phyloP scores from a whole-genome alignment of 1,140 invertebrate species.

The Phymastichus coffea region DNA sequence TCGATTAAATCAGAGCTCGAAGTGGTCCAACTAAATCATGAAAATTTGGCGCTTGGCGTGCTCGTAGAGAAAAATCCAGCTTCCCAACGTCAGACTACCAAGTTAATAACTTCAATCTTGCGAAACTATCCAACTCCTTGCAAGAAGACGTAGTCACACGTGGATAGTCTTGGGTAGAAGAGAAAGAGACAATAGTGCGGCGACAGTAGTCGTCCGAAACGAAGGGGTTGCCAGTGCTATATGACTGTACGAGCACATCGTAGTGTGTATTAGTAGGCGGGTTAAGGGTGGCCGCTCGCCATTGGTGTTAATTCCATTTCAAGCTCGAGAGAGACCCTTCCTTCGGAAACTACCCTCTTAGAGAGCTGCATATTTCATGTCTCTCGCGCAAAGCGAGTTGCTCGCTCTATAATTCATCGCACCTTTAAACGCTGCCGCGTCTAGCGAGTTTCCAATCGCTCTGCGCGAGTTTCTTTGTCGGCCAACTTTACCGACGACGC shows the following conservation, averaged over 20 bases:
- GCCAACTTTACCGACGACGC: not conserved
- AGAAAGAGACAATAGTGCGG: not conserved
- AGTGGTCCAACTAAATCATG: too few relatives aligned
- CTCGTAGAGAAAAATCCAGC: too few relatives aligned
- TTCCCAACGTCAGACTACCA: too few relatives aligned
- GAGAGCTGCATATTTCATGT: slow-evolving; percentile 54
- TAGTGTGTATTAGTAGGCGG: not conserved
- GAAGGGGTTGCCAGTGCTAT: not conserved
- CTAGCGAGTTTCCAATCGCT: too few relatives aligned
- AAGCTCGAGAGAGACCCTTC: slow-evolving; percentile 33
- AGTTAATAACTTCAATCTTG: too few relatives aligned
- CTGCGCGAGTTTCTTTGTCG: not conserved
- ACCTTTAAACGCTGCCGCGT: slow-evolving; percentile 5
- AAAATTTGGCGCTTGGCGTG: too few relatives aligned
- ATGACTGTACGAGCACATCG: not conserved
- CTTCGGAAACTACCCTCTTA: slow-evolving; percentile 49
- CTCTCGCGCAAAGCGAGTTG: slow-evolving; percentile 36
- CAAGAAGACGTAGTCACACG: too few relatives aligned
- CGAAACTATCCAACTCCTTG: too few relatives aligned
- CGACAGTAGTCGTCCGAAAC: not conserved
- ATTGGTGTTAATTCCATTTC: slow-evolving; percentile 52
- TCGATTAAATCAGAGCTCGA: too few relatives aligned
- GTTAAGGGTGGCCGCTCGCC: not conserved
- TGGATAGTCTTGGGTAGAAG: too few relatives aligned
- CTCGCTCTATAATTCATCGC: slow-evolving; percentile 47